Evolutionary conservation across 2,797 vertebrate genomes (phyloP), one percentile per base, ranked within the genome.

Genomic region (Anabacerthia variegaticeps): DNA sequence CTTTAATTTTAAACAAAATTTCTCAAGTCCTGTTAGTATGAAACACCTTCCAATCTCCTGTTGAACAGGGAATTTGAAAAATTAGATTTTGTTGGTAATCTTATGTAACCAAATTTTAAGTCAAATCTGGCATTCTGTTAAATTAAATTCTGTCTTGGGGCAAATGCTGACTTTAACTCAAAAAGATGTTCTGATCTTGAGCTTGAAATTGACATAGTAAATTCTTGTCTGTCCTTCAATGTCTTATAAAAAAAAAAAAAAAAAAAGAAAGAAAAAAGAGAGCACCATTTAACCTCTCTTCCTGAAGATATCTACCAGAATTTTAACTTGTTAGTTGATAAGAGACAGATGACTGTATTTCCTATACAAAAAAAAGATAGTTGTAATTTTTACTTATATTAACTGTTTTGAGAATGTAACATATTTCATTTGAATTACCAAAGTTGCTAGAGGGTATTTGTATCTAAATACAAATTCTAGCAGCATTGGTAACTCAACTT

Each of bases 101-200:
- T 71, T 75, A 65, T 6, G n/a, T 59, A 71, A 93, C 82, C 62
- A 76, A 75, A 83, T 86, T 41, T 52, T 82, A 75, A 76, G 59
- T 86, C 43, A 32, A 36, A 76, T 52, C 17, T 61, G 34, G 3
- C 19, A 78, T 93, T 94, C 61, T 90, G 9, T 44, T 93, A 73
- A 95, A 95, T 91, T 49, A 91, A 93, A 92, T 76, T 82, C 51
- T 89, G 21, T 68, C 76, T 78, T 8, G 28, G 28, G 58, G 11
- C 39, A 92, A 85, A 94, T 88, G 34, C 39, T 95, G 83, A 48
- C 49, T 85, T 78, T 72, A 88, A 22, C 58, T 39, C 54, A 90
- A 95, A 89, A 48, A 68, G 68, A 16, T 18, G n/a, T n/a, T 84
- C 59, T 24, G 79, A 61, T 75, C 20, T 94, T 84, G 20, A 88